A percentile compares a stretch with the other conserved stretches of the same genome.
Evolutionary conservation across 2,113 vertebrate genomes (phyloP).

Genomic region (Oreochromis aureus): DNA sequence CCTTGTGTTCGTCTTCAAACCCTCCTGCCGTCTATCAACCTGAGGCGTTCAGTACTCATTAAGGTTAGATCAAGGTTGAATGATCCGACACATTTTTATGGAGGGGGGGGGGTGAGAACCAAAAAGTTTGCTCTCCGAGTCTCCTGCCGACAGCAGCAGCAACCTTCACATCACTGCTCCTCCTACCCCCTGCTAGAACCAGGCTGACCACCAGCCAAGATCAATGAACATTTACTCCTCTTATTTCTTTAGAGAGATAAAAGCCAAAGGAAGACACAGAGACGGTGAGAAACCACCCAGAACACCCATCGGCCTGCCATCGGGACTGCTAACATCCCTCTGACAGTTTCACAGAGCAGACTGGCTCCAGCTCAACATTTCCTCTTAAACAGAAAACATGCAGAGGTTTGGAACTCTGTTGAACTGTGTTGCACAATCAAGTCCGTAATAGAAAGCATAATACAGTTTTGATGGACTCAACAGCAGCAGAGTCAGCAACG

Average conservation of each 20-base stretch:
- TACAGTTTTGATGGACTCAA: constrained; percentile 43
- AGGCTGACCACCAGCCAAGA: constrained; percentile 26
- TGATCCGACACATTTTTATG: constrained; percentile 12
- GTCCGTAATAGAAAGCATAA: constrained; percentile 31
- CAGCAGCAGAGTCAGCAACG: constrained; percentile 25
- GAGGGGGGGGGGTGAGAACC: background rate
- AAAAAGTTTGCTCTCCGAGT: background rate
- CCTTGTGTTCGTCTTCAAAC: background rate
- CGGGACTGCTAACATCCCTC: background rate
- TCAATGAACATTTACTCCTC: constrained; percentile 23
- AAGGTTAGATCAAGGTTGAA: constrained; percentile 54
- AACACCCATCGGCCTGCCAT: background rate
- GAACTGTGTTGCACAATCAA: background rate
- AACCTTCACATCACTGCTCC: constrained; percentile 1
- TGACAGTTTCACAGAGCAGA: background rate
- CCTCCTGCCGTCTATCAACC: background rate
- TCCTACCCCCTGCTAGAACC: background rate
- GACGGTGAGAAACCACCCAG: background rate
- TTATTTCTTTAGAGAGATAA: constrained; percentile 21
- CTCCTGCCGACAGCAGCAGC: background rate
- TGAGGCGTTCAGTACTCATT: constrained; percentile 11
- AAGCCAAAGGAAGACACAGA: background rate
- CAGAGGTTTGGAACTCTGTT: constrained; percentile 3
- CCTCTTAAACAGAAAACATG: background rate
- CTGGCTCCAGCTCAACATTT: background rate